phyloP scores from a whole-genome alignment of 2,888 invertebrate species.

The Lottia gigantea region DNA sequence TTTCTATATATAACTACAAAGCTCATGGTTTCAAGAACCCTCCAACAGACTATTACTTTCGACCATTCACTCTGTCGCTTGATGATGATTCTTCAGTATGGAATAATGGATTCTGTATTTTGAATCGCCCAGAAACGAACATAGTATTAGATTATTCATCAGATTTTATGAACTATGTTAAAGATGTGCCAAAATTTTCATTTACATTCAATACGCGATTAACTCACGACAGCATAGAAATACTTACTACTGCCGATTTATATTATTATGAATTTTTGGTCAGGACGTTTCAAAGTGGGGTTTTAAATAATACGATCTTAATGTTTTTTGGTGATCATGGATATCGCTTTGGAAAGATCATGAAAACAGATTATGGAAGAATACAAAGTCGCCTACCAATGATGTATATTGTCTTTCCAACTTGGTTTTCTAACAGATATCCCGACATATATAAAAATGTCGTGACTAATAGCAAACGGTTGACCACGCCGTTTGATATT shows the following conservation, averaged over 20 bases:
- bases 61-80: constrained; percentile 77
- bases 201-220: constrained; percentile 87
- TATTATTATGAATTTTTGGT: constrained; percentile 74
- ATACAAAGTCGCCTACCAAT: constrained; percentile 89
- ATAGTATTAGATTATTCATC: constrained; percentile 13
- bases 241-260: constrained; percentile 79
- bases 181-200: constrained; percentile 77
- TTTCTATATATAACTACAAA: constrained; percentile 84
- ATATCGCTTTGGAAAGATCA: constrained; percentile 84
- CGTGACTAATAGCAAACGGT: constrained; percentile 74
- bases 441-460: constrained; percentile 76
- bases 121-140: background rate
- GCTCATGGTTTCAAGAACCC: constrained; percentile 78
- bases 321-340: constrained; percentile 86
- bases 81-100: constrained; percentile 46
- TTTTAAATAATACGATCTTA: constrained; percentile 47
- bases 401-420: constrained; percentile 79
- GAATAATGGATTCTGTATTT: constrained; percentile 18
- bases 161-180: constrained; percentile 74
- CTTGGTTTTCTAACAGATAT: constrained; percentile 77
- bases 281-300: constrained; percentile 61
- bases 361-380: constrained; percentile 81
- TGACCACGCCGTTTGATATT: constrained; percentile 86
- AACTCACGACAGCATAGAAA: constrained; percentile 86
- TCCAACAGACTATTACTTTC: constrained; percentile 86